phyloP scores from a whole-genome alignment of 2,113 vertebrate genomes.

The Neopipo cinnamomea region DNA sequence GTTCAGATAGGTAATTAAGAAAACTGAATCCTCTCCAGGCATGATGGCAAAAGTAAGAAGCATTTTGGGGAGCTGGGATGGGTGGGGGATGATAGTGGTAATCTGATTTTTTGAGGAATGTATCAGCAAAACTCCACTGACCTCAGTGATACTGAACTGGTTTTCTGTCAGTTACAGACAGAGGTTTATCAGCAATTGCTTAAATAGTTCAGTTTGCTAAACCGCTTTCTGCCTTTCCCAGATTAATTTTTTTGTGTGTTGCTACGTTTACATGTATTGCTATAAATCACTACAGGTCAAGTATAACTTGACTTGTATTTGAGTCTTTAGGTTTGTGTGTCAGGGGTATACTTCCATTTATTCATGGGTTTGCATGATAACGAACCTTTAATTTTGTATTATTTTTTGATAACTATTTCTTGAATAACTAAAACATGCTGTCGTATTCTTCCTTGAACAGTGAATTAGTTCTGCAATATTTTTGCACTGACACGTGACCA shows the following conservation, averaged over 20 bases:
- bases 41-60: not conserved
- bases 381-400: not conserved
- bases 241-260: not conserved
- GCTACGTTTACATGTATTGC: fast-evolving
- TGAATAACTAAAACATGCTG: not conserved
- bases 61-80: not conserved
- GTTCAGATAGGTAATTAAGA: not conserved
- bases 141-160: not conserved
- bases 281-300: not conserved
- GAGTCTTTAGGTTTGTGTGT: not conserved
- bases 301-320: not conserved
- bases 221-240: not conserved
- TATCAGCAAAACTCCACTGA: not conserved
- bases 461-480: not conserved
- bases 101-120: not conserved
- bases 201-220: not conserved
- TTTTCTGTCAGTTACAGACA: not conserved
- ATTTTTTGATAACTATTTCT: not conserved
- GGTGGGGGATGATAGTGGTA: too few species aligned
- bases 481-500: not conserved
- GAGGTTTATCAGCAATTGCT: not conserved
- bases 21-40: not conserved
- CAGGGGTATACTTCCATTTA: not conserved
- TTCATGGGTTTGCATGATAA: not conserved
- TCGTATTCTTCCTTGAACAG: not conserved